Base-by-base conservation (phyloP, 2,888 invertebrate genomes). In the Lithosia quadra region DNA sequence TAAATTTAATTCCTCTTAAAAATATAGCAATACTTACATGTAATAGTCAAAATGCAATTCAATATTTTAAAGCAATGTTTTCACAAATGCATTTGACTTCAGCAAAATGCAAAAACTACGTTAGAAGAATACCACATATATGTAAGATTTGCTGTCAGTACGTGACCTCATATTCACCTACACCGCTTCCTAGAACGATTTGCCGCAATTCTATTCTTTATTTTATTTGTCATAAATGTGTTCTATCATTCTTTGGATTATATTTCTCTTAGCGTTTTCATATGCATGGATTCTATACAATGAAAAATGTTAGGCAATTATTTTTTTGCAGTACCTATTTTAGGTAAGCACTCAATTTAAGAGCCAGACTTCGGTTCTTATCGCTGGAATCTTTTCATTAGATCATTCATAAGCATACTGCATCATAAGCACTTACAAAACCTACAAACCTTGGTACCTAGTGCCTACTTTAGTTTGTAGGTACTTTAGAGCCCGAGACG, bases 81-180 rank as follows among this genome's bases (percentile, higher is more conserved):
- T 68, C 70, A 69, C 73, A 76, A 81, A 79, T 75, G 75, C 75
- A 79, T 78, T 78, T 75, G 75, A 77, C 74, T 80, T 71, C 69
- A 65, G 68, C 63, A 75, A 81, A 81, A 78, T 80, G 73, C 76
- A 75, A 76, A 79, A 81, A 77, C 67, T 74, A 81, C 77, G 73
- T 75, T 75, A 56, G 43, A 71, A 64, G 76, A 80, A 81, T 80
- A 80, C 76, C 74, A 67, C 79, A 76, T 73, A 72, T 28, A 28
- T 69, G 72, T 73, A 77, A 79, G 82, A 82, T 81, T 81, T 81
- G 76, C 75, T 34, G 71, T 62, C 69, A 39, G 67, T 71, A 82
- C 81, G 81, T 82, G 81, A 79, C 72, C 73, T 72, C 68, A 36
- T 67, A 65, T 68, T 74, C 73, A 72, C 71, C 73, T 74, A 71